Evolutionary conservation across 1,140 invertebrate genomes (phyloP).

Genomic region (Caenorhabditis brenneri): DNA sequence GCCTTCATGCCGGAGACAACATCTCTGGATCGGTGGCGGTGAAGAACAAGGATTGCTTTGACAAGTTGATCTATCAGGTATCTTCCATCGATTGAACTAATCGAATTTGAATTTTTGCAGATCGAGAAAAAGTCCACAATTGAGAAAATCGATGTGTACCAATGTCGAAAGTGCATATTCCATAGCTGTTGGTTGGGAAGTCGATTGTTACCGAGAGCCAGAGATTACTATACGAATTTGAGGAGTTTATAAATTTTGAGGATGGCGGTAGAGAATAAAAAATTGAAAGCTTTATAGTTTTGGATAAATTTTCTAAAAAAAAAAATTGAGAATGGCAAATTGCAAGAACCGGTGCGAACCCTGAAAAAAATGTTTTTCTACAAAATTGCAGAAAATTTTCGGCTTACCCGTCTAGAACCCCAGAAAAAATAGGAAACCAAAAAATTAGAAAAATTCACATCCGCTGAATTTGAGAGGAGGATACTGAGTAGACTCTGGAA

Average conservation of each 20-base stretch:
- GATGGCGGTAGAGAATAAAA: too few species aligned
- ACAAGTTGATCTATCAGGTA: slow-evolving; percentile 65
- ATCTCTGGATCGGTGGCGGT: slow-evolving; percentile 69
- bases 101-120: slow-evolving; percentile 22
- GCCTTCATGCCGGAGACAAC: slow-evolving; percentile 69
- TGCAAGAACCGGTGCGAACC: too few species aligned
- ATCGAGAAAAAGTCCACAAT: slow-evolving; percentile 69
- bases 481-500: slow-evolving; percentile 1
- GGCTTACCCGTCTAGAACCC: not conserved
- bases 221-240: slow-evolving; percentile 69
- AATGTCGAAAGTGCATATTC: slow-evolving; percentile 70
- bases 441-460: not conserved
- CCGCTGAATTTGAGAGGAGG: not conserved
- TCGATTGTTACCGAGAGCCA: slow-evolving; percentile 60
- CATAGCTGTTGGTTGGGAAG: slow-evolving; percentile 70
- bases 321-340: too few species aligned
- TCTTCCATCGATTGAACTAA: not conserved
- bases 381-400: too few species aligned
- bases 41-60: slow-evolving; percentile 70
- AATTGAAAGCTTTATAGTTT: too few species aligned
- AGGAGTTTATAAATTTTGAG: slow-evolving; percentile 33
- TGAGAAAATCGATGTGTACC: slow-evolving; percentile 67
- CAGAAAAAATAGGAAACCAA: not conserved
- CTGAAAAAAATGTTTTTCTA: too few species aligned
- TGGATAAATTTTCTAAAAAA: too few species aligned